Percentiles rank a stretch among this genome's conserved stretches.
Evolutionary conservation across 2,797 vertebrate genomes (phyloP).

Genomic region (Acipenser ruthenus): DNA sequence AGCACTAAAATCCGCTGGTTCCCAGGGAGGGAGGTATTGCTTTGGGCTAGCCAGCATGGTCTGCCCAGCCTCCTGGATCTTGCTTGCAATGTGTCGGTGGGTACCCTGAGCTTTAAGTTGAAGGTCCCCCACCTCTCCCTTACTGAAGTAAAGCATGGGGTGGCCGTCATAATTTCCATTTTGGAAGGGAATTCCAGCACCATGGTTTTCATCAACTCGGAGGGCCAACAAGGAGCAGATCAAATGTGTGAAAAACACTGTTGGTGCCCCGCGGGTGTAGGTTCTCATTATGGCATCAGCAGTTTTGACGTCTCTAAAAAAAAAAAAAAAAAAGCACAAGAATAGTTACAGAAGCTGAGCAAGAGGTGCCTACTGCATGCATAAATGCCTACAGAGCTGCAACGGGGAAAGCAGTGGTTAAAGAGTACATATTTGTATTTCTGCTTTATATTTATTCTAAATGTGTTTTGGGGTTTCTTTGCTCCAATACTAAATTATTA

Average conservation of each 20-base stretch:
- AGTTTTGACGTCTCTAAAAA: slow-evolving; percentile 52
- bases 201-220: slow-evolving; percentile 48
- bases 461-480: no score
- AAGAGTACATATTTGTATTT: no score
- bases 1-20: slow-evolving; percentile 77
- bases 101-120: slow-evolving; percentile 63
- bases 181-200: slow-evolving; percentile 73
- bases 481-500: no score
- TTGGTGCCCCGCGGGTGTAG: slow-evolving; percentile 89
- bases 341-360: not conserved
- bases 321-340: slow-evolving; percentile 33
- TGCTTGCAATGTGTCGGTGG: slow-evolving; percentile 68
- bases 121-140: slow-evolving; percentile 66
- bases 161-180: slow-evolving; percentile 88
- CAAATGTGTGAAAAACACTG: slow-evolving; percentile 86
- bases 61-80: slow-evolving; percentile 75
- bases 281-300: slow-evolving; percentile 92
- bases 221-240: slow-evolving; percentile 63
- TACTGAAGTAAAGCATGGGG: slow-evolving; percentile 90
- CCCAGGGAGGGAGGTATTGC: slow-evolving; percentile 92
- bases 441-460: no score
- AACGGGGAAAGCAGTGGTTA: no score
- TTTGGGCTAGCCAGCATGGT: slow-evolving; percentile 79
- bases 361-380: no score
- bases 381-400: no score